phyloP scores from a whole-genome alignment of 2,113 vertebrate genomes.

The Notarius lentiginosus region DNA sequence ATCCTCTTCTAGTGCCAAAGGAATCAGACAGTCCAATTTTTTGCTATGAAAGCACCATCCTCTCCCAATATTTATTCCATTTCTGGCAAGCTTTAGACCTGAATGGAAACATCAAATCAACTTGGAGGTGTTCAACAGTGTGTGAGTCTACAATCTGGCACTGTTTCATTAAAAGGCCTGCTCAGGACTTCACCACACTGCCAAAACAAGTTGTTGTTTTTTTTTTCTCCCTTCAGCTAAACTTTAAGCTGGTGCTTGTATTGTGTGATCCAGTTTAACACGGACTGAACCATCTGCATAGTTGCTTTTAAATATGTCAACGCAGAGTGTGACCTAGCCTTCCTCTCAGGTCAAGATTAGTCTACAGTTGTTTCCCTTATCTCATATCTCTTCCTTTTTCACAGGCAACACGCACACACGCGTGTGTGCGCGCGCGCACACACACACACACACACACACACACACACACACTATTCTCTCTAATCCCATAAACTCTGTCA shows the following conservation, averaged over 20 bases:
- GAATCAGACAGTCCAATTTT: conserved; percentile 40
- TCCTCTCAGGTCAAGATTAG: conserved; percentile 29
- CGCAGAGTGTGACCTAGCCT: conserved; percentile 12
- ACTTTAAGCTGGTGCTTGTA: not conserved
- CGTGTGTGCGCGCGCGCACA: not conserved
- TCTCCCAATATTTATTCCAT: conserved; percentile 18
- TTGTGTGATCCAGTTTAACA: not conserved
- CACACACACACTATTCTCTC: not conserved
- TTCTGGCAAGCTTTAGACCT: conserved; percentile 32
- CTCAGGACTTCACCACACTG: not conserved
- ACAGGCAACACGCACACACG: not conserved
- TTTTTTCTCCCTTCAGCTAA: not conserved
- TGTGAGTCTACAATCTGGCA: conserved; percentile 27
- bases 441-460: not conserved
- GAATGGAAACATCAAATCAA: conserved; percentile 43
- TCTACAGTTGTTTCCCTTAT: conserved; percentile 31
- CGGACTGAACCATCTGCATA: conserved; percentile 12
- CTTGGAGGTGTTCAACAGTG: conserved; percentile 22
- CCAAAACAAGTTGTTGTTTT: not conserved
- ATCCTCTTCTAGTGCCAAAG: conserved; percentile 31
- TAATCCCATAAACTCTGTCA: not conserved
- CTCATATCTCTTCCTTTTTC: conserved; percentile 21
- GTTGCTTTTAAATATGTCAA: conserved; percentile 16
- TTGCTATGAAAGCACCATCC: conserved; percentile 30
- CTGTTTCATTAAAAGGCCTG: conserved; percentile 29